Base-by-base conservation (phyloP, 2,797 vertebrate genomes). In the Menidia menidia region DNA sequence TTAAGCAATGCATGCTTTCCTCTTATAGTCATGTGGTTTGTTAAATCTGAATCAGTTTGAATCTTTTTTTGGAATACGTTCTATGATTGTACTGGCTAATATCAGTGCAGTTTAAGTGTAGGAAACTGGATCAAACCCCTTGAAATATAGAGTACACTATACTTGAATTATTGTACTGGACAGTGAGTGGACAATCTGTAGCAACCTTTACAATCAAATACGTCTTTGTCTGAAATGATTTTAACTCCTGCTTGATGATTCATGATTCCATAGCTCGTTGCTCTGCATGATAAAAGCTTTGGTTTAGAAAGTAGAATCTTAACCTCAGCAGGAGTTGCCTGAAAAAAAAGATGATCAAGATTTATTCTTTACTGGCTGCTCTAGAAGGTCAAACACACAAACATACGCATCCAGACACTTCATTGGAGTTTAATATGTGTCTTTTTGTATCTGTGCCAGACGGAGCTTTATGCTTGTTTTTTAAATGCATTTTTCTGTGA, bases 81-180 rank as follows among this genome's bases (percentile, higher is more conserved):
- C 0, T 10, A 11, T 64, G 16, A 60, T 15, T 56, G 10, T 9
- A 8, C 25, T 14, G 52, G 39, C 4, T 52, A n/a, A 30, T 66
- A 10, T 18, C 47, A 39, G 39, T 25, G 13, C 25, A 16, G 42
- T 56, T 52, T 1, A 39, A 13, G 25, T 43, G 31, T 8, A 47
- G 25, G 25, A 44, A 77, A 42, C 15, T 12, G 11, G 14, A 60
- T 55, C 33, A 47, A 47, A 69, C 15, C 25, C 30, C n/a, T 45
- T 31, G 4, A 52, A 18, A 14, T 19, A 57, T 4, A 25, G 6
- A 11, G n/a, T 14, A 4, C 14, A 64, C 15, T 31, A 31, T 14
- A 39, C 4, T 4, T 1, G 35, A 15, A 53, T 15, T 19, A 4
- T 30, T 1, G 2, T 50, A 16, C 51, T 50, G 14, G 4, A 39